These are phyloP conservation scores for Mesorhabditis sp. DNA, from an alignment of 2,888 invertebrate genomes.

Conservation along the genomic window DNA sequence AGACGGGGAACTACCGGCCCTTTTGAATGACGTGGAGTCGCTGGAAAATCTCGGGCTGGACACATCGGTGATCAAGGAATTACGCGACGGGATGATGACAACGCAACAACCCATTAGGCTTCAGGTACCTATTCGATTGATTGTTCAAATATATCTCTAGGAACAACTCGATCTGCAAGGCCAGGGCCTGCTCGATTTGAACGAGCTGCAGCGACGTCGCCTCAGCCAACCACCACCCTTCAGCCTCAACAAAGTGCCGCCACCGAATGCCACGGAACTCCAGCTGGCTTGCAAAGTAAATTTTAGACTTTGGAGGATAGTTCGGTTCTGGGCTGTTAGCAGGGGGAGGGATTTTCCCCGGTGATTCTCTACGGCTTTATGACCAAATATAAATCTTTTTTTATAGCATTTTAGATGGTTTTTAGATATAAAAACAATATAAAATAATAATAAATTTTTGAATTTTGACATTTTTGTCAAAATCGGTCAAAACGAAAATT, in stretches of 20 bases:
- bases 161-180: slow-evolving; percentile 27
- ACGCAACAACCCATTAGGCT: not conserved
- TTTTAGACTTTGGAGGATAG: too few relatives aligned
- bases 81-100: slow-evolving; percentile 11
- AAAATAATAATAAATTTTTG: too few relatives aligned
- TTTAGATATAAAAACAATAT: too few relatives aligned
- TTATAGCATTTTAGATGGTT: too few relatives aligned
- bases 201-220: slow-evolving; percentile 37
- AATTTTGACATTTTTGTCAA: too few relatives aligned
- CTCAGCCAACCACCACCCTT: slow-evolving; percentile 34
- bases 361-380: too few relatives aligned
- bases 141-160: slow-evolving; percentile 4
- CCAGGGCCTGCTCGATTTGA: slow-evolving; percentile 37
- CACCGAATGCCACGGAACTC: slow-evolving; percentile 18
- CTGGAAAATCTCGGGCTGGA: slow-evolving; percentile 78
- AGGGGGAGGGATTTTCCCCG: too few relatives aligned
- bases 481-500: too few relatives aligned
- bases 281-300: slow-evolving; percentile 1
- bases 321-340: too few relatives aligned
- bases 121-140: too few relatives aligned
- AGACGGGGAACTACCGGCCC: slow-evolving; percentile 9
- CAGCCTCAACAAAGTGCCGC: slow-evolving; percentile 29
- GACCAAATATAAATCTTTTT: too few relatives aligned
- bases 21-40: slow-evolving; percentile 64
- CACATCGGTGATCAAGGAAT: slow-evolving; percentile 73